These are phyloP conservation scores for Parauchenoglanis ngamensis DNA, from an alignment of 2,797 vertebrate genomes.

Conservation along the genomic window DNA sequence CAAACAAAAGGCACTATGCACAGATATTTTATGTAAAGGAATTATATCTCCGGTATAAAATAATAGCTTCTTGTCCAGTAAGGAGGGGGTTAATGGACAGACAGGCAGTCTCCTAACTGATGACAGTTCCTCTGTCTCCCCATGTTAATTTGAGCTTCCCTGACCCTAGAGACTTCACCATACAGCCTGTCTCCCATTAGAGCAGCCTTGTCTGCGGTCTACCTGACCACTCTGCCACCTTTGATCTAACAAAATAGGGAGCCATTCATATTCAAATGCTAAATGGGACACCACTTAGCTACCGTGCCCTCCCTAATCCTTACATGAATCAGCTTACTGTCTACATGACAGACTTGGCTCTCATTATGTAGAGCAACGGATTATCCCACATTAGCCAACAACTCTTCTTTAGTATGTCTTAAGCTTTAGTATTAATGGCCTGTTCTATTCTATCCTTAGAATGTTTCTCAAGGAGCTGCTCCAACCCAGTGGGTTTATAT, in stretches of 20 bases:
- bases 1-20: not conserved
- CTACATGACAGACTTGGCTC: constrained; percentile 23
- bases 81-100: constrained; percentile 59
- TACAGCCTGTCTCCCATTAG: constrained; percentile 64
- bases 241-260: constrained; percentile 68
- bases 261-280: constrained; percentile 61
- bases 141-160: constrained; percentile 69
- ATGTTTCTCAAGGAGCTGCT: constrained; percentile 10
- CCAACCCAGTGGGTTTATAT: not conserved
- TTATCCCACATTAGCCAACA: constrained; percentile 53
- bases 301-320: constrained; percentile 28
- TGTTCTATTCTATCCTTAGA: constrained; percentile 6
- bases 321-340: constrained; percentile 37
- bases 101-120: constrained; percentile 69
- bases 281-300: constrained; percentile 39
- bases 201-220: constrained; percentile 62
- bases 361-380: constrained; percentile 40
- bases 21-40: not conserved
- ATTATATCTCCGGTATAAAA: constrained; percentile 32
- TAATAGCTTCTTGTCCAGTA: constrained; percentile 12
- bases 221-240: constrained; percentile 62
- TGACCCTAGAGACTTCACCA: constrained; percentile 51
- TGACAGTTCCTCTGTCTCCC: constrained; percentile 67
- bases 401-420: constrained; percentile 26
- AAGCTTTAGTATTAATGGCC: constrained; percentile 9